Conservation (phyloP, 2,888 invertebrate species). For the Nomada fabriciana region DNA sequence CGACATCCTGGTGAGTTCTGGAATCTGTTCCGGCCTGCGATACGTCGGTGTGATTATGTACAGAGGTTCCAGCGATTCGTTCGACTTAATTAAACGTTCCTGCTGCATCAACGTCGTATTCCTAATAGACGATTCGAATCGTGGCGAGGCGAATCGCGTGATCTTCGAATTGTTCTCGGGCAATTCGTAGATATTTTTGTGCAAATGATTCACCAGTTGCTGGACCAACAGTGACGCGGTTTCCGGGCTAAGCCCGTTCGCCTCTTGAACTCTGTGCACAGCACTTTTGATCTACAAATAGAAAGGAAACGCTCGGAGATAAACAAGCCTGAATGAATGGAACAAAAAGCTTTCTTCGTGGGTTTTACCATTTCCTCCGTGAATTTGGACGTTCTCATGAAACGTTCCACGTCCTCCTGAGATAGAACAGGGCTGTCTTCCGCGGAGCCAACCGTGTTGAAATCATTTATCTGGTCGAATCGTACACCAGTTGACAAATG, state of each 20-base stretch:
- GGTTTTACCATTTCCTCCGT: conserved; percentile 75
- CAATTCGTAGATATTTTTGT: conserved; percentile 57
- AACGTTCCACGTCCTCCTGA: conserved; percentile 72
- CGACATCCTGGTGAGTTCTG: conserved; percentile 91
- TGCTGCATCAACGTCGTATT: conserved; percentile 2
- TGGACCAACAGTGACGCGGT: conserved; percentile 73
- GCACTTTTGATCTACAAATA: conserved; percentile 74
- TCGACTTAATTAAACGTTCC: not conserved
- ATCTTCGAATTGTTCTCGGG: conserved; percentile 59
- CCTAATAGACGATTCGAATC: not conserved
- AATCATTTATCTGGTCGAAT: conserved; percentile 77
- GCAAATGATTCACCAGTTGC: conserved; percentile 74
- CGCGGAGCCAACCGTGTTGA: conserved; percentile 73
- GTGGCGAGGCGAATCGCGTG: not conserved
- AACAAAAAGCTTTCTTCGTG: not conserved
- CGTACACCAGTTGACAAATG: conserved; percentile 86
- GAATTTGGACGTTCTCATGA: conserved; percentile 70
- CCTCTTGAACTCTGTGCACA: conserved; percentile 76
- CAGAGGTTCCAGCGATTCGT: conserved; percentile 82
- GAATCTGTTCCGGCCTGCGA: conserved; percentile 90
- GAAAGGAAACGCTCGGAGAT: no score
- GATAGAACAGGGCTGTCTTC: conserved; percentile 73
- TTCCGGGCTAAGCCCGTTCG: conserved; percentile 79
- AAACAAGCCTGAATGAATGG: no score
- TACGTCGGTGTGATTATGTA: conserved; percentile 92